Evolutionary conservation across 2,888 invertebrate species (phyloP), one percentile per base, ranked within the genome.

Genomic region (Sinelater perroti): DNA sequence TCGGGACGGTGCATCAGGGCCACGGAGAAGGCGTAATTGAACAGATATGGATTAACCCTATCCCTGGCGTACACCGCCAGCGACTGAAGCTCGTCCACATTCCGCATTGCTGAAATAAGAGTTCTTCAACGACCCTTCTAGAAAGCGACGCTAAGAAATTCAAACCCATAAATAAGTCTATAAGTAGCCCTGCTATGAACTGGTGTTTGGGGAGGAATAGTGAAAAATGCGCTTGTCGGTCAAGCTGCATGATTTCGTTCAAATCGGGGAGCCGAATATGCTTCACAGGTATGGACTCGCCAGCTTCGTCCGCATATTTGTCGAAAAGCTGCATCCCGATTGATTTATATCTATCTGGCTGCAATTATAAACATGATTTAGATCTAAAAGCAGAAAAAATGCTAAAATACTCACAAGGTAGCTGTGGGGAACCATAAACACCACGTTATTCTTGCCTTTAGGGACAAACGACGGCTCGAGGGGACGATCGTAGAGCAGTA

Each of bases 11-110:
- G 91, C 68, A 89, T 81, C 13, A 92, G 76, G 0, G 90, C 89
- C 5, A 93, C 90, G 0, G 91, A 87, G 31, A 86, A 83, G 33
- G 87, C 85, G 73, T 93, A 93, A 75, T 91, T 88, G 78, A 90
- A 94, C 62, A 94, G 77, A 64, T 88, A 87, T 0, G 92, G 87
- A 76, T 94, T 94, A 7, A 93, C 78, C 24, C 88, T 85, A 65
- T 88, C 88, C 57, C 91, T 84, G 24, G 87, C 82, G 69, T 82
- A 92, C 4, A 86, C 86, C 38, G 88, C 84, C 8, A 87, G 82
- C 0, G 91, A 86, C 67, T 86, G 78, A 50, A 93, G 82, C 63
- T 92, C 91, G 0, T 89, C 88, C 7, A 87, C 75, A 33, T 83
- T 83, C 26, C 86, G 81, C 84, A 91, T 85, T 13, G 84, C 90